These are phyloP conservation scores for Myotis yumanensis DNA, from an alignment of 2,113 vertebrate genomes.

Conservation along the genomic window DNA sequence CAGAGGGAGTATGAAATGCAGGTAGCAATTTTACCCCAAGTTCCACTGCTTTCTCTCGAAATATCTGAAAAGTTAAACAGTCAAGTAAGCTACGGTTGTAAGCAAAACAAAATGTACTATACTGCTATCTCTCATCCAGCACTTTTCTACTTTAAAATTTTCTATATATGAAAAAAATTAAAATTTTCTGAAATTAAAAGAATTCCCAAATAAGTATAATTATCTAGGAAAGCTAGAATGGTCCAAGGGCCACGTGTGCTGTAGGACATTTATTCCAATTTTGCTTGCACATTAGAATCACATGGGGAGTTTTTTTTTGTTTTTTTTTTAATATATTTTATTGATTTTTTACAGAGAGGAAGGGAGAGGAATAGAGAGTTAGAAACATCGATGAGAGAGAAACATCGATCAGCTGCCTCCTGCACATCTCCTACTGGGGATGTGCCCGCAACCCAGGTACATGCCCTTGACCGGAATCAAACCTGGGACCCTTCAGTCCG, in stretches of 20 bases:
- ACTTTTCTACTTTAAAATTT: neutral
- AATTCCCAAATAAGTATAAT: neutral
- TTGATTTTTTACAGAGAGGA: no score
- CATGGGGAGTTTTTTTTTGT: no score
- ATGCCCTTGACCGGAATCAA: no score
- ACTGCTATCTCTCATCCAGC: neutral
- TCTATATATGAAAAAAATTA: conserved; percentile 24
- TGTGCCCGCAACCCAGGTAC: no score
- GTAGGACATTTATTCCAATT: neutral
- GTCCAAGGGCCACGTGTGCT: neutral
- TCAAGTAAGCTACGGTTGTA: conserved; percentile 59
- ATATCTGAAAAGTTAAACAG: conserved; percentile 89
- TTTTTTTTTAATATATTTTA: no score
- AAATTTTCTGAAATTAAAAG: neutral
- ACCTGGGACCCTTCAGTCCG: no score
- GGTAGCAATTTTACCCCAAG: conserved; percentile 97
- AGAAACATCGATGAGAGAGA: no score
- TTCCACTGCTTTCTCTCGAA: conserved; percentile 95
- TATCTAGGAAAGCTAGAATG: neutral
- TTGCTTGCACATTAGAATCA: neutral
- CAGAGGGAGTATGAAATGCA: conserved; percentile 97
- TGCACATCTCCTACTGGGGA: no score
- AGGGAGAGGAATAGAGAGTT: no score
- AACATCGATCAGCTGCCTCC: no score
- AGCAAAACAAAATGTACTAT: conserved; percentile 37